A percentile compares a stretch with the other conserved stretches of the same genome.
phyloP scores from a whole-genome alignment of 2,888 invertebrate genomes.

The Melanophora roralis region DNA sequence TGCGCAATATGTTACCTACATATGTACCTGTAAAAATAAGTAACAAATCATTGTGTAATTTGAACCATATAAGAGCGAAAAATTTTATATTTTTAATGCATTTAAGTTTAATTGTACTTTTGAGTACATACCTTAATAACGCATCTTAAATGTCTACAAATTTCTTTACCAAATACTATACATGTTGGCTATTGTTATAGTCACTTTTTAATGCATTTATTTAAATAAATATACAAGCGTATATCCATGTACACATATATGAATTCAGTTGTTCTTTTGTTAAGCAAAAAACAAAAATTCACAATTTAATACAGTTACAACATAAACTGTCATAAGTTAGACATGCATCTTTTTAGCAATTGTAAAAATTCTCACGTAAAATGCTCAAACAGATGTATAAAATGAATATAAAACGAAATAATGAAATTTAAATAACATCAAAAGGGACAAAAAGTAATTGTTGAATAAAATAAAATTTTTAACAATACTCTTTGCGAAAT shows the following conservation, averaged over 20 bases:
- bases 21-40: too few species aligned
- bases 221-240: too few species aligned
- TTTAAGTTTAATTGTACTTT: too few species aligned
- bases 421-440: conserved; percentile 44
- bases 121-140: too few species aligned
- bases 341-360: conserved; percentile 46
- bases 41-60: too few species aligned
- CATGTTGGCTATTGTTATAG: conserved; percentile 39
- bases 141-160: conserved; percentile 26
- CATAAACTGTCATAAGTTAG: conserved; percentile 26
- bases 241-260: background rate
- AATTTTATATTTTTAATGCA: too few species aligned
- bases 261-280: background rate
- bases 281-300: too few species aligned
- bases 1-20: too few species aligned
- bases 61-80: too few species aligned
- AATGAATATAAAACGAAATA: conserved; percentile 50
- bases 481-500: too few species aligned
- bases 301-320: conserved; percentile 7
- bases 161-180: conserved; percentile 51
- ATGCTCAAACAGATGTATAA: conserved; percentile 48
- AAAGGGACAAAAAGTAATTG: background rate
- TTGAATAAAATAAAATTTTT: background rate
- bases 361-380: conserved; percentile 59
- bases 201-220: background rate